phyloP scores from a whole-genome alignment of 1,140 invertebrate species.

The Drosophila rufa region DNA sequence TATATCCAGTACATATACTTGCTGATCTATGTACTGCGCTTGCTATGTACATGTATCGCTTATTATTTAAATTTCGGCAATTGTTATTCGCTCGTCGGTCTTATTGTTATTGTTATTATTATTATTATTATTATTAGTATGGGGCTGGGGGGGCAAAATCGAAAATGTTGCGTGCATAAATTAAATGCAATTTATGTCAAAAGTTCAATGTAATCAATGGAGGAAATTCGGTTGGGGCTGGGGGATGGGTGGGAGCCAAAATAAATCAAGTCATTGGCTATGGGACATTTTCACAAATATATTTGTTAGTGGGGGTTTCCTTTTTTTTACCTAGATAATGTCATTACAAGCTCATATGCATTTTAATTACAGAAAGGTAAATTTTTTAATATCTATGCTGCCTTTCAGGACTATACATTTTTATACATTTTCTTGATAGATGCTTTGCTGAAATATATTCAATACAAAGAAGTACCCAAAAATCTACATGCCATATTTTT shows the following conservation, averaged over 20 bases:
- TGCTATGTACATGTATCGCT: conserved; percentile 15
- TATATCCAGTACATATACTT: conserved; percentile 8
- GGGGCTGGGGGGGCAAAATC: conserved; percentile 21
- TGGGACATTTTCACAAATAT: neutral
- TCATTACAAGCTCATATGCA: too few species aligned
- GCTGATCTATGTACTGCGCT: conserved; percentile 14
- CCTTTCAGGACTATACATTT: too few species aligned
- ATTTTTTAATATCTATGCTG: neutral
- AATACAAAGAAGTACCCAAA: neutral
- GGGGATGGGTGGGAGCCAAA: neutral
- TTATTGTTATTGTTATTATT: conserved; percentile 27
- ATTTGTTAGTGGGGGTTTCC: neutral
- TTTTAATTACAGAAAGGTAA: neutral
- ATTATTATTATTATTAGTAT: conserved; percentile 20
- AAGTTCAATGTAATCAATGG: conserved; percentile 58
- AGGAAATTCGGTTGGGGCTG: neutral
- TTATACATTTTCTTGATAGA: too few species aligned
- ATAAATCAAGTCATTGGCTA: conserved; percentile 12
- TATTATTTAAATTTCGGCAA: conserved; percentile 63
- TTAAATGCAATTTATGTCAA: conserved; percentile 69
- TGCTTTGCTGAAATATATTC: too few species aligned
- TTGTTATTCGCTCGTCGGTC: conserved; percentile 32
- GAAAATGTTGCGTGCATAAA: conserved; percentile 63
- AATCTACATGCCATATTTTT: too few species aligned
- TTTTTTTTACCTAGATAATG: neutral